Evolutionary conservation across 2,888 invertebrate species (phyloP).

Genomic region (Acleris laterana): DNA sequence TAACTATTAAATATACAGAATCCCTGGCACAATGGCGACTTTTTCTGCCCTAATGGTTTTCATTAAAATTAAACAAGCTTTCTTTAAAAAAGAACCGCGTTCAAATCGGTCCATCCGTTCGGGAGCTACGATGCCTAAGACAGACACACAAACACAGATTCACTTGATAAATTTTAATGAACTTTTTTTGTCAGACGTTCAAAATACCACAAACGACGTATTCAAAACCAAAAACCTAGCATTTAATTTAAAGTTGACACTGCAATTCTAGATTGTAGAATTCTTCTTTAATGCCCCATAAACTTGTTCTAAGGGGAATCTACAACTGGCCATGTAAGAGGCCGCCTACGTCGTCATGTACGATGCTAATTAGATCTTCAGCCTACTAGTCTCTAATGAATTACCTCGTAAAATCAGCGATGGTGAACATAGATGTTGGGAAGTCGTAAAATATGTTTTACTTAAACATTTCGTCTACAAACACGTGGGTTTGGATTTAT

Average conservation of each 20-base stretch:
- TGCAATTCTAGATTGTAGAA: slow-evolving; percentile 1
- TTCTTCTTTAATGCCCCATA: slow-evolving; percentile 47
- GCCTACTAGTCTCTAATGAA: slow-evolving; percentile 67
- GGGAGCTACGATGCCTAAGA: too few relatives aligned
- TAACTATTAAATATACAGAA: too few relatives aligned
- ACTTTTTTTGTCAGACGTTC: too few relatives aligned
- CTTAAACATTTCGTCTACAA: slow-evolving; percentile 17
- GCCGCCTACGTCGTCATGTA: slow-evolving; percentile 55
- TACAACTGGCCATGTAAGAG: slow-evolving; percentile 53
- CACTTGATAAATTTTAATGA: too few relatives aligned
- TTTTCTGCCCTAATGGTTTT: too few relatives aligned
- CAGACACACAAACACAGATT: too few relatives aligned
- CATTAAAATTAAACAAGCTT: too few relatives aligned
- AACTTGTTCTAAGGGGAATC: slow-evolving; percentile 52
- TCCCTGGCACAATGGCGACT: too few relatives aligned
- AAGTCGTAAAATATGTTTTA: slow-evolving; percentile 25
- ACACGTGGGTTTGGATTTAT: slow-evolving; percentile 30
- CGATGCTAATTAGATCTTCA: slow-evolving; percentile 68
- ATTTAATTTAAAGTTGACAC: slow-evolving; percentile 21
- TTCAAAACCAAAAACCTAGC: slow-evolving; percentile 2
- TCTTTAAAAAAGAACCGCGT: too few relatives aligned
- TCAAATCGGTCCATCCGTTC: too few relatives aligned
- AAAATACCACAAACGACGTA: neutral
- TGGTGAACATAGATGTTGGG: slow-evolving; percentile 32
- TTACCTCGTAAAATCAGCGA: slow-evolving; percentile 62